These are phyloP conservation scores for Xyrauchen texanus DNA, from an alignment of 2,113 vertebrate species.

Conservation along the genomic window DNA sequence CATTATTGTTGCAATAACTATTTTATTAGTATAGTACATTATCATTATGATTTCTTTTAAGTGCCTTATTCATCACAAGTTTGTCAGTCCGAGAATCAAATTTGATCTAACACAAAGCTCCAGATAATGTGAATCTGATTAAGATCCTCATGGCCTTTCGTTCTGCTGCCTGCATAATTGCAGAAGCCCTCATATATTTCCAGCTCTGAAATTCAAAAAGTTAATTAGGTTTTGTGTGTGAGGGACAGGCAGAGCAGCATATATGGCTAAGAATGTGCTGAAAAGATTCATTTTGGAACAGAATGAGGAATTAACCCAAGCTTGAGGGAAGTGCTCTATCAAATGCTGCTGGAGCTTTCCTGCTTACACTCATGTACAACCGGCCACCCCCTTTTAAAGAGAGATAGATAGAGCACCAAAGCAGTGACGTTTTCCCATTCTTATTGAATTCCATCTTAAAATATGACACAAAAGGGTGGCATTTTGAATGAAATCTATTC, in stretches of 20 bases:
- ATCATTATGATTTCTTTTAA: slow-evolving; percentile 7
- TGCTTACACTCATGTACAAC: not conserved
- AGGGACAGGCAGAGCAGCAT: slow-evolving; percentile 33
- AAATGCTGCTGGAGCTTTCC: slow-evolving; percentile 12
- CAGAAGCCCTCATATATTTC: slow-evolving; percentile 13
- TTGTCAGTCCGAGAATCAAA: not conserved
- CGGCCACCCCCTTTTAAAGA: slow-evolving; percentile 34
- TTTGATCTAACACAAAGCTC: slow-evolving; percentile 23
- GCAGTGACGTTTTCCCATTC: slow-evolving; percentile 33
- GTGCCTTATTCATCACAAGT: slow-evolving; percentile 17
- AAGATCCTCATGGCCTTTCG: slow-evolving; percentile 32
- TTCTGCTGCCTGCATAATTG: slow-evolving; percentile 11
- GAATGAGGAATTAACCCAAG: slow-evolving; percentile 48
- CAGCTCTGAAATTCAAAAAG: slow-evolving; percentile 47
- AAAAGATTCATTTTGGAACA: slow-evolving; percentile 48
- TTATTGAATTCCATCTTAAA: slow-evolving; percentile 42
- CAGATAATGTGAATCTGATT: slow-evolving; percentile 30
- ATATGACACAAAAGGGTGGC: slow-evolving; percentile 38
- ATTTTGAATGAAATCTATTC: slow-evolving; percentile 60
- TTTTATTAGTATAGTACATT: not conserved
- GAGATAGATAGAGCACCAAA: slow-evolving; percentile 12
- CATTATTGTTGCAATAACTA: not conserved
- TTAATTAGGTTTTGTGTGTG: slow-evolving; percentile 48
- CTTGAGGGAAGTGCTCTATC: slow-evolving; percentile 48
- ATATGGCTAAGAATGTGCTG: slow-evolving; percentile 37